Conservation (phyloP, 2,113 vertebrate genomes). For the Ictalurus furcatus region DNA sequence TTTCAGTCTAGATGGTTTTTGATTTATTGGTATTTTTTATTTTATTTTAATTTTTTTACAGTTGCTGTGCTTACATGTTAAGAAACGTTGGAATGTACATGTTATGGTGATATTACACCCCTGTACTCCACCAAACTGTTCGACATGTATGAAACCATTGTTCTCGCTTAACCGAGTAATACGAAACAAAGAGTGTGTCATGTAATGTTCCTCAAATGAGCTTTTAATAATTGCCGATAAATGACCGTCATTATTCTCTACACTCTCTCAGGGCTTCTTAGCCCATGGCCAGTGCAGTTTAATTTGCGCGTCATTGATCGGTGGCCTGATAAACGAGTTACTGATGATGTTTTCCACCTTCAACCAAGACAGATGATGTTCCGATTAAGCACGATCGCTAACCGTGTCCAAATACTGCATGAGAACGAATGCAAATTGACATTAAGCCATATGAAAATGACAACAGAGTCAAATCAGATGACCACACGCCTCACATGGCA, state of each 20-base stretch:
- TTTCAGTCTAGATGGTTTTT: not conserved
- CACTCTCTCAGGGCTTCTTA: not conserved
- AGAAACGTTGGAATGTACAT: not conserved
- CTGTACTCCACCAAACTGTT: not conserved
- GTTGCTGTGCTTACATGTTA: not conserved
- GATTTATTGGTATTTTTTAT: too few species aligned
- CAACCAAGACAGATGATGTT: not conserved
- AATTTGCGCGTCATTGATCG: slow-evolving; percentile 1
- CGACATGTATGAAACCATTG: not conserved
- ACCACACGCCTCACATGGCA: slow-evolving; percentile 20
- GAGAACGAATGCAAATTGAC: not conserved
- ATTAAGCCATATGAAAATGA: slow-evolving; percentile 29
- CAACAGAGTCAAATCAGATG: slow-evolving; percentile 29
- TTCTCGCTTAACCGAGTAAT: not conserved
- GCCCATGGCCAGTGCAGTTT: not conserved
- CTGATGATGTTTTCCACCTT: slow-evolving; percentile 21
- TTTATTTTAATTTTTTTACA: not conserved
- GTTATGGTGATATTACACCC: not conserved
- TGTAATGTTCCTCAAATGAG: not conserved
- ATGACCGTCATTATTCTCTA: not conserved
- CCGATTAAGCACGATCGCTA: not conserved
- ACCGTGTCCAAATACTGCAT: not conserved
- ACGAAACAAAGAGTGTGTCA: not conserved
- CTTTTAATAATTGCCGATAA: not conserved
- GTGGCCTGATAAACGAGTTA: slow-evolving; percentile 39